Evolutionary conservation across 2,888 invertebrate species (phyloP), one percentile per base, ranked within the genome.

Genomic region (Cheilosia pagana): DNA sequence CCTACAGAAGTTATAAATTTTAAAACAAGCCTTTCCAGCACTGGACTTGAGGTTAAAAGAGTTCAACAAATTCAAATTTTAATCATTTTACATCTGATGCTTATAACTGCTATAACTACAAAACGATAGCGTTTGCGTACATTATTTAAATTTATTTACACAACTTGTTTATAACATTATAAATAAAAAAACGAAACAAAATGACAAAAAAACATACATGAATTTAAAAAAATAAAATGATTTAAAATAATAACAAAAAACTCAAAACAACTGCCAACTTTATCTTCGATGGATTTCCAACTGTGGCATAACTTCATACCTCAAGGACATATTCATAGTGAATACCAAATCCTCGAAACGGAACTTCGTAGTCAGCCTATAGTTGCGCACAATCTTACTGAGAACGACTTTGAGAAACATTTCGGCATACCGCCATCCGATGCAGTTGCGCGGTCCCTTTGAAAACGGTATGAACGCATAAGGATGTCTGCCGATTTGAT

Each of bases 401-500:
- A 89, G 72, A 7, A 88, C 76, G 6, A 89, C 77, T 25, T 87
- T 88, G n/a, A 89, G 72, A 14, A 88, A 87, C 31, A 88, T 86
- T 39, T 87, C 81, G 12, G 88, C 89, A 70, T 89, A 89, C 45
- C 88, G 87, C 87, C 86, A 87, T 16, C 88, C 88, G 25, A 89
- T 87, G 62, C 89, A 88, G 78, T 88, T 89, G 5, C 89, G 67
- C 6, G 86, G 65, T 14, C 89, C 89, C 39, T 88, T 88, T 0
- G 88, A 88, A 52, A 88, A 89, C 8, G 89, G 89, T 78, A 89
- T 87, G 57, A 87, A 89, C 1, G 88, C 88, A 63, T 88, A 89
- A 0, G 89, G 87, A 87, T 89, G 88, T 6, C 88, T 82, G 45
- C 86, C 86, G 5, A 70, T 65, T 0, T 87, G 60, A 62, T 88